Base-by-base conservation (phyloP, 2,888 invertebrate species). In the Lobophora halterata region DNA sequence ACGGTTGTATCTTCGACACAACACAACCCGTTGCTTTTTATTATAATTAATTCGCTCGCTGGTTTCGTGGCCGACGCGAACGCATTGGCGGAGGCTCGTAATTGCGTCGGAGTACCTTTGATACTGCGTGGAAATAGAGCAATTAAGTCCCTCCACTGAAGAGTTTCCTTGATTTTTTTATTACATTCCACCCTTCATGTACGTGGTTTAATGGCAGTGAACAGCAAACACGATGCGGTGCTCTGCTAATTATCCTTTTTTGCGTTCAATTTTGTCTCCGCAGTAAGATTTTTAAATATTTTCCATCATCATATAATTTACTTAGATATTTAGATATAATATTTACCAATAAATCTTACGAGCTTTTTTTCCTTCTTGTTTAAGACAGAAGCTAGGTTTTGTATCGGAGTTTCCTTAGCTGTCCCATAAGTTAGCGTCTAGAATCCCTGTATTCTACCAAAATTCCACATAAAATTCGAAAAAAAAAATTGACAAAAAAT, bases 71-170 rank as follows among this genome's bases (percentile, higher is more conserved):
- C 42, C 38, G 23, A 58, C 58, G 58, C 57, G 63, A 65, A 71
- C 69, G 69, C 71, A 75, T 74, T 67, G 68, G 63, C 50, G 52
- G 61, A 57, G 50, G 55, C 58, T 57, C 55, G 64, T 72, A 73
- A 76, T 75, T 70, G 68, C 67, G 59, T 65, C 61, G 43, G 61
- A 69, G 68, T 66, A 69, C 72, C 72, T 72, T 75, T 76, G 66
- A 74, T 65, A 61, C 61, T 65, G 59, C 63, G 60, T 64, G 61
- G 63, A 62, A 65, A 66, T 67, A 58, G 62, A 66, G 69, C 67
- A 72, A 67, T 71, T 66, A 68, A 68, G 64, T 60, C 62, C 60
- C 61, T 65, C 54, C 49, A 64, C 55, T 62, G 53, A 53, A 65
- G 61, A 64, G 67, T 66, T 64, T 61, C 61, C 56, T 57, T 60